These are phyloP conservation scores for Cremastinae sp. DNA, from an alignment of 2,888 invertebrate genomes.

Conservation along the genomic window DNA sequence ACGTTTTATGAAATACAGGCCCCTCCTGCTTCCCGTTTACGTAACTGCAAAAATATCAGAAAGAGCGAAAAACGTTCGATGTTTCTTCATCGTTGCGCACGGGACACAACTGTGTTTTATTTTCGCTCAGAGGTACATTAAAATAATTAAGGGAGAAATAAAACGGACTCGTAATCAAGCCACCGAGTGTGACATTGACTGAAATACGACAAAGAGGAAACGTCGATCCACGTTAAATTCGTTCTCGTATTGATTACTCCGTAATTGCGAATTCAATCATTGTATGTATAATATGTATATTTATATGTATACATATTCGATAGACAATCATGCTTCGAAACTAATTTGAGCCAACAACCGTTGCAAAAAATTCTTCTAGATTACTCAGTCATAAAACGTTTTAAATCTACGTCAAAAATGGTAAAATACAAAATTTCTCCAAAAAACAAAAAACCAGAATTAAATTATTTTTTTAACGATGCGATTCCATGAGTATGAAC, in stretches of 20 bases:
- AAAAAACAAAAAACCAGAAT: constrained; percentile 1
- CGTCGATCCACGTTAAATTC: constrained; percentile 5
- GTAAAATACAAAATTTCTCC: constrained; percentile 17
- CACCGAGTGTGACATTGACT: background rate
- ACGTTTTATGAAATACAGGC: too few species aligned
- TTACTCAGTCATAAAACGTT: constrained; percentile 55
- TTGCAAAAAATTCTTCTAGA: constrained; percentile 50
- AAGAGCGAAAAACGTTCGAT: too few species aligned
- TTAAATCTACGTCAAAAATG: constrained; percentile 32
- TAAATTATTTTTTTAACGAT: constrained; percentile 14
- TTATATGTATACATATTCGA: constrained; percentile 16
- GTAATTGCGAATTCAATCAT: constrained; percentile 25
- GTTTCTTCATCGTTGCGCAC: too few species aligned
- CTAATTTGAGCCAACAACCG: constrained; percentile 57
- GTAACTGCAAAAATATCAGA: too few species aligned
- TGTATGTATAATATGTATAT: constrained; percentile 14
- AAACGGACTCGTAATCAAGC: too few species aligned
- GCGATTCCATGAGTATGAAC: constrained; percentile 36
- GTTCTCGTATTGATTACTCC: background rate
- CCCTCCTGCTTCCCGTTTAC: too few species aligned
- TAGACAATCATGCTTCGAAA: constrained; percentile 59
- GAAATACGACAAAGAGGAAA: background rate
- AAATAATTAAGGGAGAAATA: background rate
- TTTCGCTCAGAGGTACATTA: background rate
- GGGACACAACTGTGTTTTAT: too few species aligned